A percentile compares a stretch with the other conserved stretches of the same genome.
These are phyloP conservation scores for Oceanodroma leucorhoa DNA, from an alignment of 2,797 vertebrate species.

Conservation along the genomic window DNA sequence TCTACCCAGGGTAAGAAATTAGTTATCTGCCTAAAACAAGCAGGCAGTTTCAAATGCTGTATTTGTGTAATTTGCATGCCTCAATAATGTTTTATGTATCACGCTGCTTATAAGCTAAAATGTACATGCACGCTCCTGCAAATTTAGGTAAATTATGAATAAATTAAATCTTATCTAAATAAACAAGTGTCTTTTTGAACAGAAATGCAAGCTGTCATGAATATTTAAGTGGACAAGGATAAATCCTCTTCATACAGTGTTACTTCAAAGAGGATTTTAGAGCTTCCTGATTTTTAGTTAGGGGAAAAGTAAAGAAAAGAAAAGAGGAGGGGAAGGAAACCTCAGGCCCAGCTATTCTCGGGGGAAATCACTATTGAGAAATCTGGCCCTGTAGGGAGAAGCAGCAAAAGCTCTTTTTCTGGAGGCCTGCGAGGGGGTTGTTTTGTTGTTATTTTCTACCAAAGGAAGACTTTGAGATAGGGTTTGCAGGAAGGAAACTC, in stretches of 20 bases:
- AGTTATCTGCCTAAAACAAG: constrained; percentile 77
- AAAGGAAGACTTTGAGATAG: background rate
- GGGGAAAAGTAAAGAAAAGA: constrained; percentile 51
- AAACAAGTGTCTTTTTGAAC: constrained; percentile 83
- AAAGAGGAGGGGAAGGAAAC: constrained; percentile 9
- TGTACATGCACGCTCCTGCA: constrained; percentile 77
- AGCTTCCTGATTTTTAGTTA: constrained; percentile 63
- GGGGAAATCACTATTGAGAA: constrained; percentile 17
- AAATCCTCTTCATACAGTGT: constrained; percentile 67
- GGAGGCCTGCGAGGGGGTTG: background rate
- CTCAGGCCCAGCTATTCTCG: background rate
- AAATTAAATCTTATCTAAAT: constrained; percentile 87
- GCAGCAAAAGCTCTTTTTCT: background rate
- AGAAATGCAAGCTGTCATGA: constrained; percentile 78
- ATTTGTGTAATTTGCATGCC: constrained; percentile 74
- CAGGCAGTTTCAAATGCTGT: constrained; percentile 55
- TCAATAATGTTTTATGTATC: constrained; percentile 79
- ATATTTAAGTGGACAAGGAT: constrained; percentile 81
- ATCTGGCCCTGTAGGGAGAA: background rate
- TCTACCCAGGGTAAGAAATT: constrained; percentile 57
- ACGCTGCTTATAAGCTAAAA: constrained; percentile 75
- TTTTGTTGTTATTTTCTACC: background rate
- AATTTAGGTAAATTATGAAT: constrained; percentile 86
- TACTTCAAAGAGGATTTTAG: constrained; percentile 71
- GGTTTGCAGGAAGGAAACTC: background rate